Evolutionary conservation across 2,113 vertebrate species (phyloP).

Genomic region (Rhinoptilus africanus): DNA sequence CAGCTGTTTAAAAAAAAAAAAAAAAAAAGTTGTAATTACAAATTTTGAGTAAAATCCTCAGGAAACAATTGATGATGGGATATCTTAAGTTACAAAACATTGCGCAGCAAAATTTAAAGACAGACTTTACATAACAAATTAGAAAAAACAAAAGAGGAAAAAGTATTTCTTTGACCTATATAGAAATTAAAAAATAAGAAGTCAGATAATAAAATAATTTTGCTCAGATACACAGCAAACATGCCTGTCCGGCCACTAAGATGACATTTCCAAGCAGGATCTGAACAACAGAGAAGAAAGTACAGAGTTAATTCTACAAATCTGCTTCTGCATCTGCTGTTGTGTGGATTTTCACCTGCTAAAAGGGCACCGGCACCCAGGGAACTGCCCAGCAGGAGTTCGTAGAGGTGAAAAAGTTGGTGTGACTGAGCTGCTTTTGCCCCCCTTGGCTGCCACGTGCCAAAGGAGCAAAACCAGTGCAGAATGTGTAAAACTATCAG

Average conservation of each 20-base stretch:
- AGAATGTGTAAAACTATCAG: background rate
- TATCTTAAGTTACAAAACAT: background rate
- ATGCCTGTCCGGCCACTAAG: background rate
- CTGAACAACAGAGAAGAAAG: background rate
- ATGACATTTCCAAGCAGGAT: background rate
- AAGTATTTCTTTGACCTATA: background rate
- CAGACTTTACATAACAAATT: background rate
- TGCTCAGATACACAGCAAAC: background rate
- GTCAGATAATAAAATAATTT: background rate
- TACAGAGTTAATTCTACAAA: background rate
- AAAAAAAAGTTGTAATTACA: background rate
- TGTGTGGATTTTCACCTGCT: background rate
- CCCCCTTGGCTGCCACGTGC: background rate
- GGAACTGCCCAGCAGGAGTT: background rate
- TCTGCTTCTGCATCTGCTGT: background rate
- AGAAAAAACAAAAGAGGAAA: background rate
- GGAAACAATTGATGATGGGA: background rate
- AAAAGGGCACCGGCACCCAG: background rate
- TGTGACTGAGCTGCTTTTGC: background rate
- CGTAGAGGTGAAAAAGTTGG: background rate
- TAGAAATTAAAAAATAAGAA: background rate
- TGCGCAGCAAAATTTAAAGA: background rate
- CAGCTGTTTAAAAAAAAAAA: background rate
- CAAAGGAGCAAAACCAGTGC: fast-evolving
- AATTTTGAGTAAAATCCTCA: background rate